Conservation (phyloP, 2,113 vertebrate genomes). For the Himantopus leucocephalus region DNA sequence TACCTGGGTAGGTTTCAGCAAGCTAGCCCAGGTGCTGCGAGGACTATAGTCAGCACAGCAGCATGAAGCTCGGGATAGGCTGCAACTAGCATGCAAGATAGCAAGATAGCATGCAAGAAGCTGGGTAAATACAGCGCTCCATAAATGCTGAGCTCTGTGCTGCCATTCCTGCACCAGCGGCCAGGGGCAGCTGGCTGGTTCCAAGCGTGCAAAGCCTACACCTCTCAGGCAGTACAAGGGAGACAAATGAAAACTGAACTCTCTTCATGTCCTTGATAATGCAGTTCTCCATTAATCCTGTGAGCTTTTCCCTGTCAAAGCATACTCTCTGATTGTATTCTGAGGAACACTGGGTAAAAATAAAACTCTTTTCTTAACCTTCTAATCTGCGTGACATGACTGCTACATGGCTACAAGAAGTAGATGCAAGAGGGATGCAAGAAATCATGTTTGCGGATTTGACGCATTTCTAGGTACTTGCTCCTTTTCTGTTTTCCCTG, state of each 20-base stretch:
- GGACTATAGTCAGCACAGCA: not conserved
- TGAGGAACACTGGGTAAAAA: not conserved
- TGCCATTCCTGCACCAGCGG: not conserved
- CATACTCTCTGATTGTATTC: not conserved
- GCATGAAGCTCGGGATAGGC: not conserved
- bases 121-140: not conserved
- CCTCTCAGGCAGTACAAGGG: not conserved
- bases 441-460: not conserved
- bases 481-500: not conserved
- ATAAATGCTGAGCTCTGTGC: not conserved
- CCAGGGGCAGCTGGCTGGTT: not conserved
- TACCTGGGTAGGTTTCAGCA: not conserved
- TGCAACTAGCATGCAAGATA: not conserved
- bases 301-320: not conserved
- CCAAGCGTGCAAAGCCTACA: not conserved
- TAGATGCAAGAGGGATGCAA: not conserved
- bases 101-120: too few species aligned
- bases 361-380: not conserved
- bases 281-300: not conserved
- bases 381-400: not conserved
- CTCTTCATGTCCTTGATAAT: not conserved
- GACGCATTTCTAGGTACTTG: not conserved
- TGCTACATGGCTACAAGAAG: not conserved
- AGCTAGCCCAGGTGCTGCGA: not conserved
- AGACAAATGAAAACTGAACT: not conserved